Evolutionary conservation across 2,113 vertebrate species (phyloP), one percentile per base, ranked within the genome.

Genomic region (Oncorhynchus keta): DNA sequence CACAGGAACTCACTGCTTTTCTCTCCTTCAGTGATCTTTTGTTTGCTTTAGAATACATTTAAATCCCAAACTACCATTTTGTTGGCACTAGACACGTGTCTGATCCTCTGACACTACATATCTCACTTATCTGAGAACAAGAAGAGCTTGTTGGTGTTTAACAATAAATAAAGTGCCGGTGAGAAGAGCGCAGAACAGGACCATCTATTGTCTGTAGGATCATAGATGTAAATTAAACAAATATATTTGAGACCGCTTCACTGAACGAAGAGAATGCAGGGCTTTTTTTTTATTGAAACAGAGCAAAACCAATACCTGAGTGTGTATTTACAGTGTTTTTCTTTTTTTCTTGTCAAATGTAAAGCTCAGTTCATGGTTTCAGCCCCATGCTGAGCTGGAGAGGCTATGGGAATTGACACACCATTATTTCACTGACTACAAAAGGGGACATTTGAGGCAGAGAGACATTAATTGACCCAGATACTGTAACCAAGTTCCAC

Each of bases 381-480:
- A 81, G n/a, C 70, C 69, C 62, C 83, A 30, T 30, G 73, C 81
- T 84, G 80, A 45, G 79, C 76, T 79, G 66, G 75, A 48, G 84
- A 83, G 83, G 30, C 62, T 26, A 67, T 73, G 76, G 65, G 80
- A 84, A 86, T 87, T 81, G 69, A 67, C 84, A 76, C 74, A 5
- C 74, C 55, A 81, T 90, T 84, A 81, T 87, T 82, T 73, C 76
- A 75, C 72, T 35, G 85, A 85, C 86, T 86, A 89, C 86, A 88
- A 83, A 85, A 87, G 84, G 73, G 68, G 82, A 87, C 79, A 84
- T 87, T 84, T 88, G 88, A 89, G 73, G 85, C 88, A 84, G 75
- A 73, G 86, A 79, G 74, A 83, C 61, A 74, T 84, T 91, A 89
- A 91, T 88, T 91, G 88, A 90, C 90, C 90, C 89, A 89, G 80